Evolutionary conservation across 2,888 invertebrate species (phyloP), one percentile per base, ranked within the genome.

Genomic region (Metacarcinus magister): DNA sequence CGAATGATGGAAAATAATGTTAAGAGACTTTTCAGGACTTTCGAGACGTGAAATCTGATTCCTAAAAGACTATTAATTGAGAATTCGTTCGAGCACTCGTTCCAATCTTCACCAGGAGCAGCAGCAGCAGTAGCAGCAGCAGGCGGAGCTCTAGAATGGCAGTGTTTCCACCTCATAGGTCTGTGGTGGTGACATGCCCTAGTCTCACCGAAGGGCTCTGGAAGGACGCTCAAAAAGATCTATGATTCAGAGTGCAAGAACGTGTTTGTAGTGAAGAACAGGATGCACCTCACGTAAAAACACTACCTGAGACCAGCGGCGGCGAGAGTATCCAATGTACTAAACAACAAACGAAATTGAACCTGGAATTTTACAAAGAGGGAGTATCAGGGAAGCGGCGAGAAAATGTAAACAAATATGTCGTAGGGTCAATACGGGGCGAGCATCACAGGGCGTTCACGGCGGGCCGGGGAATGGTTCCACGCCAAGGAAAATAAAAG

Each of bases 51-150:
- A 28, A 82, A 82, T 82, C 28, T 28, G 28, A 82, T n/a, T n/a
- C 75, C 28, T 82, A 82, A 82, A 82, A 82, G 75, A 82, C n/a
- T 82, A 82, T 82, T 82, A 82, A 82, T 82, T 82, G 75, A 28
- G 28, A 82, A 82, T 82, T 28, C 75, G 28, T 28, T 82, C 28
- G 28, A 82, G 75, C 75, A 28, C 28, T 82, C 75, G 75, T 82
- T 28, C 28, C 75, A n/a, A 10, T 10, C 75, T n/a, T 23, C 75
- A 82, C n/a, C 75, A 10, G n/a, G 10, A 7, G 75, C 75, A 10
- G 60, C 10, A 10, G 60, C 60, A 23, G 60, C 10, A 23, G 60
- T 2, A 23, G 60, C 23, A 23, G 60, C 60, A 23, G 60, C 60
- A n/a, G 32, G 10, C 28, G 75, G 28, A 28, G 75, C 19, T 75